Base-by-base conservation (phyloP, 2,888 invertebrate genomes). In the Stenolophus ochropezus region DNA sequence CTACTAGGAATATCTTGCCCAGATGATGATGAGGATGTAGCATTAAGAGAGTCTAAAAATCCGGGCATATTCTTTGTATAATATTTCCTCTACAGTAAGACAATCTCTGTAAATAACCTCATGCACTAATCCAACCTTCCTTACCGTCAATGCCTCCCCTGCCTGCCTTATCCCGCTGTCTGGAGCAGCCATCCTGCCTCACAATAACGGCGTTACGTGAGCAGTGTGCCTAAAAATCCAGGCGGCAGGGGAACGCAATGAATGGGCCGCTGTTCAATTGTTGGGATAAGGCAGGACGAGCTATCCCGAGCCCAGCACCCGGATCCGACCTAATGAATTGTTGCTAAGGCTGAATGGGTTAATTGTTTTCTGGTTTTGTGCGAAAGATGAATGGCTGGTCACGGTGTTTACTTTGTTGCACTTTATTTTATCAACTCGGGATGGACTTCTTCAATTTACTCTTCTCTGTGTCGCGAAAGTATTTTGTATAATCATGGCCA, bases 151-250 rank as follows among this genome's bases (percentile, higher is more conserved):
- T 42, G 33, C 11, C 33, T 42, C 33, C 33, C 33, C 11, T 42
- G 33, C 33, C 33, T 42, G 8, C 33, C 3, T 42, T 42, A 6
- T 42, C 33, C 33, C 4, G 33, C 33, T 42, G 33, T 42, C 33
- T 42, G 33, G 11, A 8, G 11, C 33, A 42, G 33, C 33, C 33
- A 42, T 42, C 56, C 56, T 20, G 56, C 18, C 23, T 25, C 65
- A 78, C 78, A 78, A 78, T 78, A 78, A 78, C 65, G 65, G 47
- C 78, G 65, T 65, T 78, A 78, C 78, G 78, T 78, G 78, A 78
- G 65, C 78, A 49, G 78, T 78, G 65, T 78, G 51, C 65, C 42
- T 78, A 78, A 78, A 78, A 78, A 78, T 78, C 61, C 58, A 23
- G 61, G n/a, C 23, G 61, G n/a, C 23, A 61, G 25, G 61, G 23